Conservation (phyloP, 1,140 invertebrate genomes). For the Drosophila lacteicornis region DNA sequence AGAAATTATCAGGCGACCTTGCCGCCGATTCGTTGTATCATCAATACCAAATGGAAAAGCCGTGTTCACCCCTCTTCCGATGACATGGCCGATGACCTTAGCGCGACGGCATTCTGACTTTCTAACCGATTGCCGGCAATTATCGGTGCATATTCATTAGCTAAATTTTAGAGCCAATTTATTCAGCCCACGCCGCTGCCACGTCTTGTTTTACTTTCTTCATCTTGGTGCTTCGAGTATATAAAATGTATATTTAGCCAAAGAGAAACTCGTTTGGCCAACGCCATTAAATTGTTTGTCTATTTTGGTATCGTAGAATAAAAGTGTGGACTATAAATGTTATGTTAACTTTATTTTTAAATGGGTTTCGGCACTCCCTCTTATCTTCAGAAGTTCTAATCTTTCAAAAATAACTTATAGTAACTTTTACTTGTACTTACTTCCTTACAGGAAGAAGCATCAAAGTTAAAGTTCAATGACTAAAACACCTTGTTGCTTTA, state of each 20-base stretch:
- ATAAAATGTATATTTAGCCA: constrained; percentile 18
- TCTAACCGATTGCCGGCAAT: constrained; percentile 29
- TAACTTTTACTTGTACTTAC: neutral
- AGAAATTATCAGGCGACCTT: constrained; percentile 71
- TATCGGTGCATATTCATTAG: constrained; percentile 38
- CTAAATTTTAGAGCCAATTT: constrained; percentile 14
- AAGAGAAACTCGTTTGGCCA: constrained; percentile 36
- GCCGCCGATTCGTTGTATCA: constrained; percentile 40
- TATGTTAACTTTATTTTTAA: constrained; percentile 35
- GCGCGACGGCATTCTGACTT: constrained; percentile 31
- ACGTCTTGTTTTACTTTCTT: constrained; percentile 45
- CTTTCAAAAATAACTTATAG: neutral
- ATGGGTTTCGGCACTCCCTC: constrained; percentile 24
- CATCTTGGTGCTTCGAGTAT: constrained; percentile 10
- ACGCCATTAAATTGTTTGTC: constrained; percentile 31
- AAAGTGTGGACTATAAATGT: constrained; percentile 37
- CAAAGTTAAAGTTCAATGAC: neutral
- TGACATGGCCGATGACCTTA: constrained; percentile 43
- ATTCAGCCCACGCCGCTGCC: constrained; percentile 23
- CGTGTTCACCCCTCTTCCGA: constrained; percentile 38
- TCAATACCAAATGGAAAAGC: constrained; percentile 62
- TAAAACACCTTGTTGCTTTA: neutral
- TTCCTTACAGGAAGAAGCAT: neutral
- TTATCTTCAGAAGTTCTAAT: constrained; percentile 3
- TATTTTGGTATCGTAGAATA: constrained; percentile 33